phyloP scores from a whole-genome alignment of 1,140 invertebrate genomes.

The Metopolophium dirhodum region DNA sequence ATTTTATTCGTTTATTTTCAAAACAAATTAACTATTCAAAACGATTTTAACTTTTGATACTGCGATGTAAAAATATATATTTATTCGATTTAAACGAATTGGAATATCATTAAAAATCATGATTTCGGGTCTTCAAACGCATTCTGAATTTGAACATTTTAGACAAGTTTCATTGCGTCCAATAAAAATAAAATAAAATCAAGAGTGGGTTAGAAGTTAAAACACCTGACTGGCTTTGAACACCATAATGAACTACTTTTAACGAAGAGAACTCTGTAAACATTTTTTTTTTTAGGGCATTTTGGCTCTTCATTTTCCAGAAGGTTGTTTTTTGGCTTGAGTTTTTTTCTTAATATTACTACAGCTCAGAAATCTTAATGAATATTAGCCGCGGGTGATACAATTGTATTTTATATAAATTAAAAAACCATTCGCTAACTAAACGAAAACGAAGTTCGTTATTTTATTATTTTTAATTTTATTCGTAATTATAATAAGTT shows the following conservation, averaged over 20 bases:
- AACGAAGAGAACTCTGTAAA: neutral
- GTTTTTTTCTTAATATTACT: neutral
- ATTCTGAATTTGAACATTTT: neutral
- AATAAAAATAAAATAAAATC: neutral
- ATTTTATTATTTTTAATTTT: neutral
- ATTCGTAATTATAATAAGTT: neutral
- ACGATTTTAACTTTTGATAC: neutral
- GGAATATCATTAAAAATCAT: neutral
- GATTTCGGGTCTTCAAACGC: neutral
- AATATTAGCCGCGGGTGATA: neutral
- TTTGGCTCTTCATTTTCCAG: neutral
- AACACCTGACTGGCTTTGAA: neutral
- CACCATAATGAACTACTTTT: neutral
- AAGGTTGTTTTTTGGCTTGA: neutral
- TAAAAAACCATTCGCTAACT: neutral
- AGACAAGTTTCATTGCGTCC: neutral
- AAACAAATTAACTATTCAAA: neutral
- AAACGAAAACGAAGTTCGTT: neutral
- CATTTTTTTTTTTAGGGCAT: neutral
- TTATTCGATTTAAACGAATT: neutral
- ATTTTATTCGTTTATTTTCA: conserved; percentile 2
- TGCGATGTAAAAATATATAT: neutral
- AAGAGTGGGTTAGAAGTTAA: neutral
- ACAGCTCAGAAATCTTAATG: neutral
- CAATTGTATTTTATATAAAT: neutral